Evolutionary conservation across 2,888 invertebrate species (phyloP).

Genomic region (Philereme transversata): DNA sequence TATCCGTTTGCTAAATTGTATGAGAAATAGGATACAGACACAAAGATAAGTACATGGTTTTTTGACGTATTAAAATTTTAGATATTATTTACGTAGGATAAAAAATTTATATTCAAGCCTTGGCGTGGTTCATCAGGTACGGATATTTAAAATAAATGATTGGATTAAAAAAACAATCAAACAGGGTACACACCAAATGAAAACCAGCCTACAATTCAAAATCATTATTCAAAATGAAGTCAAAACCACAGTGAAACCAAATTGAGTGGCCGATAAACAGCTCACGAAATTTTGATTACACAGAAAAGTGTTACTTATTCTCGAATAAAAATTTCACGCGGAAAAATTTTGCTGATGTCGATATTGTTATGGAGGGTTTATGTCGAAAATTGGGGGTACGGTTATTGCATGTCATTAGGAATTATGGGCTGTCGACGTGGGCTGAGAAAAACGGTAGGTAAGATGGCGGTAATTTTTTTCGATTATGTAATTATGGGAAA

Average conservation of each 20-base stretch:
- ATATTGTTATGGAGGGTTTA: slow-evolving; percentile 84
- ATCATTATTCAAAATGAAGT: slow-evolving; percentile 48
- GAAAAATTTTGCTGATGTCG: slow-evolving; percentile 82
- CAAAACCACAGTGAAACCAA: slow-evolving; percentile 75
- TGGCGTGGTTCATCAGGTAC: too few relatives aligned
- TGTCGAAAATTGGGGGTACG: slow-evolving; percentile 83
- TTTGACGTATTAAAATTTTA: too few relatives aligned
- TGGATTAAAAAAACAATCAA: too few relatives aligned
- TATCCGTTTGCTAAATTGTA: slow-evolving; percentile 34
- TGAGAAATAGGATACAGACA: slow-evolving; percentile 26
- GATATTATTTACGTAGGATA: too few relatives aligned
- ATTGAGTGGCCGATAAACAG: slow-evolving; percentile 82
- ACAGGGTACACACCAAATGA: background rate
- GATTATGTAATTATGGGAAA: slow-evolving; percentile 83
- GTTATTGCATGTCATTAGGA: slow-evolving; percentile 85
- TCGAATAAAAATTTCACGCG: slow-evolving; percentile 69
- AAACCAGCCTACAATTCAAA: background rate
- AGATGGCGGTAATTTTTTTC: slow-evolving; percentile 65
- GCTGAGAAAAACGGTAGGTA: slow-evolving; percentile 65
- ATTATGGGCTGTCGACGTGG: slow-evolving; percentile 81
- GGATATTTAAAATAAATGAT: too few relatives aligned
- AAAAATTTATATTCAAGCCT: too few relatives aligned
- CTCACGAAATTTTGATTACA: slow-evolving; percentile 79
- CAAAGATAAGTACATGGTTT: too few relatives aligned
- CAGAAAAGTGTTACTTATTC: slow-evolving; percentile 81